Conservation (phyloP, 2,113 vertebrate genomes). For the Ceyx melanurus region DNA sequence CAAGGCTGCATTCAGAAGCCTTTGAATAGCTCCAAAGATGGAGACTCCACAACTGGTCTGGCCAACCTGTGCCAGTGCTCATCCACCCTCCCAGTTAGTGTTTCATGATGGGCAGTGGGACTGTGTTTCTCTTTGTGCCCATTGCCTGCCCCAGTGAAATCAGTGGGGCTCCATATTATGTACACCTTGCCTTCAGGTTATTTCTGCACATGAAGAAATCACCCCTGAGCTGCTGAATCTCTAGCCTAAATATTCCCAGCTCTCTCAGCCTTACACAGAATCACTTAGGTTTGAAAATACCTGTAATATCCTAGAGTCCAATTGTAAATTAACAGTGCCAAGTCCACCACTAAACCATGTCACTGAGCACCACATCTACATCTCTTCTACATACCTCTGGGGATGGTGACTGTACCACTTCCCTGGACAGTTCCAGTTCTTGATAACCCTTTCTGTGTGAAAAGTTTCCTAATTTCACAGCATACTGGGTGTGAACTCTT, state of each 20-base stretch:
- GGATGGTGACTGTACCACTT: background rate
- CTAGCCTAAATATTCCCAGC: too few relatives aligned
- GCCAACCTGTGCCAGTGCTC: background rate
- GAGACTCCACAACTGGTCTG: background rate
- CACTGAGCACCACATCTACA: background rate
- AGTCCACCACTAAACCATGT: background rate
- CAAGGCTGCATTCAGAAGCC: background rate
- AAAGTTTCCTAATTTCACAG: background rate
- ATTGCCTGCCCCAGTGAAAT: background rate
- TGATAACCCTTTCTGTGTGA: background rate
- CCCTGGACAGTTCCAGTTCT: background rate
- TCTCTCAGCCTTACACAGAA: background rate
- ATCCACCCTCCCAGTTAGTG: too few relatives aligned
- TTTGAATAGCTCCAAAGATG: background rate
- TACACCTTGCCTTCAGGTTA: background rate
- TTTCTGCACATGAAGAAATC: background rate
- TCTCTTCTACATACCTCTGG: background rate
- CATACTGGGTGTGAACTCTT: background rate
- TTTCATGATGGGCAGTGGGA: background rate
- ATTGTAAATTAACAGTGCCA: background rate
- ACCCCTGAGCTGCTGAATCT: background rate
- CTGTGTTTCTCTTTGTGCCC: background rate
- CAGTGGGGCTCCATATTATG: background rate
- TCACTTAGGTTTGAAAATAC: background rate
- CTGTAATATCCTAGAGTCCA: background rate